Conservation (phyloP, 2,888 invertebrate species). For the Drepanosiphum platanoidis region DNA sequence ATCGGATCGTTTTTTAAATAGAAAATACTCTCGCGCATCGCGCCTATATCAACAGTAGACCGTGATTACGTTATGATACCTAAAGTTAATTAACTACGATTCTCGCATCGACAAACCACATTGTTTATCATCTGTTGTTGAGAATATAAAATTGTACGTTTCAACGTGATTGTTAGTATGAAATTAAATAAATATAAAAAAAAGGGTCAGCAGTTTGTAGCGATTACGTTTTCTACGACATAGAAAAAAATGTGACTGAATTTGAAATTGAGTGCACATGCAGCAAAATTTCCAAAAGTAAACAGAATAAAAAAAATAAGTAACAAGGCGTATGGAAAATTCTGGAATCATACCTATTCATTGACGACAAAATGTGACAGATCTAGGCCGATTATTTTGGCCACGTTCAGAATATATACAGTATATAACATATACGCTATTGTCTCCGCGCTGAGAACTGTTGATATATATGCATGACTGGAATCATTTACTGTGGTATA, state of each 20-base stretch:
- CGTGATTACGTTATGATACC: no score
- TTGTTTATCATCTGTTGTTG: background rate
- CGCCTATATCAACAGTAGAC: no score
- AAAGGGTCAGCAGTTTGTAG: background rate
- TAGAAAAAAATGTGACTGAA: background rate
- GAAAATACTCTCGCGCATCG: background rate
- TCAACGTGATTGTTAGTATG: background rate
- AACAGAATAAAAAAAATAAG: background rate
- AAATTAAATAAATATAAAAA: no score
- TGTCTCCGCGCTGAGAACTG: background rate
- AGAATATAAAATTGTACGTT: background rate
- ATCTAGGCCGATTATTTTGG: conserved; percentile 32
- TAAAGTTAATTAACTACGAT: background rate
- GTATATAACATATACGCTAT: background rate
- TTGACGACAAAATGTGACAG: conserved; percentile 14
- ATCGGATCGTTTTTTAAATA: background rate
- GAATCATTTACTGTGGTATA: background rate
- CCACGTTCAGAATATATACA: conserved; percentile 8
- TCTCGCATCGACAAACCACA: background rate
- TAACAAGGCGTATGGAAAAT: background rate
- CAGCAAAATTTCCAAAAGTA: background rate
- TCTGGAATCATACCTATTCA: background rate
- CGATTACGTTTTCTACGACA: background rate
- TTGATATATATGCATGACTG: conserved; percentile 11
- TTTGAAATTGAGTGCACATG: background rate